Conservation (phyloP, 2,113 vertebrate genomes). For the Rhinoptilus africanus region DNA sequence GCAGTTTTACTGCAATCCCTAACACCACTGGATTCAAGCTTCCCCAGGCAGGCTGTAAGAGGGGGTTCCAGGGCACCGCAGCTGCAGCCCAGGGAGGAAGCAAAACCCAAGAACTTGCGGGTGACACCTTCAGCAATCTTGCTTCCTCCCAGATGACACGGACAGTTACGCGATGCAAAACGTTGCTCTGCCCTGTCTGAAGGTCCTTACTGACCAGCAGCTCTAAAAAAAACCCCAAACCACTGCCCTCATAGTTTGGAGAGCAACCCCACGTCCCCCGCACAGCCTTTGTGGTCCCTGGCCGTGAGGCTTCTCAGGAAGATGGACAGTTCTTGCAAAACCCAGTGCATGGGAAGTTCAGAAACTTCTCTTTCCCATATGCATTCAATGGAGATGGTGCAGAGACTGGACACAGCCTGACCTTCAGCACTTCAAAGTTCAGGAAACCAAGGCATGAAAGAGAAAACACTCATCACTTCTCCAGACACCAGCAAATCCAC, state of each 20-base stretch:
- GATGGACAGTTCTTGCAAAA: background rate
- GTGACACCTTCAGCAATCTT: background rate
- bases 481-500: background rate
- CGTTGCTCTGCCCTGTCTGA: background rate
- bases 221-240: background rate
- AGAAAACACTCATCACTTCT: background rate
- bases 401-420: background rate
- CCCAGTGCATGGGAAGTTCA: background rate
- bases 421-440: background rate
- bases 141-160: background rate
- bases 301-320: background rate
- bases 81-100: background rate
- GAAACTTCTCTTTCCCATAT: background rate
- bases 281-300: background rate
- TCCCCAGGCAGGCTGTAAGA: background rate
- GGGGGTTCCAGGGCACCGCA: background rate
- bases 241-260: background rate
- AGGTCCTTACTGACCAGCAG: background rate
- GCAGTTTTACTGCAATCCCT: background rate
- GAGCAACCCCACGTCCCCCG: accelerated
- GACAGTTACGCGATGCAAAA: accelerated
- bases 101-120: background rate
- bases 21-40: background rate
- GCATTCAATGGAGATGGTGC: background rate
- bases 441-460: background rate